Conservation (phyloP, 2,888 invertebrate genomes). For the Sminthurinus aureus region DNA sequence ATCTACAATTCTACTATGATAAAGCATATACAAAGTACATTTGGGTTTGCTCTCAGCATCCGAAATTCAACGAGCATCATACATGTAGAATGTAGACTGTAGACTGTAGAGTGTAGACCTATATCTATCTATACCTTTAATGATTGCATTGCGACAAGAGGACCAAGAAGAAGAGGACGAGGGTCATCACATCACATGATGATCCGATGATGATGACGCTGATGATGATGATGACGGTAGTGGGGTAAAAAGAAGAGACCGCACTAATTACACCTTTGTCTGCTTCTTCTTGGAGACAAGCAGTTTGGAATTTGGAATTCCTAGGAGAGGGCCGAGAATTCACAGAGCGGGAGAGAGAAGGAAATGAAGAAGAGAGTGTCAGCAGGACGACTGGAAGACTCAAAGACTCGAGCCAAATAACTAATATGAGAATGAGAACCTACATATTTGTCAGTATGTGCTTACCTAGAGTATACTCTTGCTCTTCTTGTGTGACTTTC, state of each 20-base stretch:
- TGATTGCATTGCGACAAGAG: neutral
- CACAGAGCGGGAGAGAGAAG: neutral
- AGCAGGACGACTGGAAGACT: neutral
- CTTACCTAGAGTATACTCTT: neutral
- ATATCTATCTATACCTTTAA: neutral
- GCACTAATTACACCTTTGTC: conserved; percentile 21
- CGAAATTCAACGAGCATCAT: neutral
- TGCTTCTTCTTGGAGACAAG: conserved; percentile 17
- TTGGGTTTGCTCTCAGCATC: conserved; percentile 2
- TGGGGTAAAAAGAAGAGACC: conserved; percentile 13
- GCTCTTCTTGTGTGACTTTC: neutral
- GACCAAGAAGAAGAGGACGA: neutral
- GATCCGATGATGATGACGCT: too few relatives aligned
- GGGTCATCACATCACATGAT: neutral
- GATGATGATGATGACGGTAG: neutral
- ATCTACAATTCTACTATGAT: too few relatives aligned
- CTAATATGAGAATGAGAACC: neutral
- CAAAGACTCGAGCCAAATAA: neutral
- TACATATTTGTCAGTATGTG: neutral
- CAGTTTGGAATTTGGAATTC: conserved; percentile 18
- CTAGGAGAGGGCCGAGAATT: conserved; percentile 8
- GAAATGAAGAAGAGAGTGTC: neutral
- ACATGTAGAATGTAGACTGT: neutral
- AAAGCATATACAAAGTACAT: neutral
- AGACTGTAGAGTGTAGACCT: neutral